Base-by-base conservation (phyloP, 2,888 invertebrate species). In the Heteromyza rotundicornis region DNA sequence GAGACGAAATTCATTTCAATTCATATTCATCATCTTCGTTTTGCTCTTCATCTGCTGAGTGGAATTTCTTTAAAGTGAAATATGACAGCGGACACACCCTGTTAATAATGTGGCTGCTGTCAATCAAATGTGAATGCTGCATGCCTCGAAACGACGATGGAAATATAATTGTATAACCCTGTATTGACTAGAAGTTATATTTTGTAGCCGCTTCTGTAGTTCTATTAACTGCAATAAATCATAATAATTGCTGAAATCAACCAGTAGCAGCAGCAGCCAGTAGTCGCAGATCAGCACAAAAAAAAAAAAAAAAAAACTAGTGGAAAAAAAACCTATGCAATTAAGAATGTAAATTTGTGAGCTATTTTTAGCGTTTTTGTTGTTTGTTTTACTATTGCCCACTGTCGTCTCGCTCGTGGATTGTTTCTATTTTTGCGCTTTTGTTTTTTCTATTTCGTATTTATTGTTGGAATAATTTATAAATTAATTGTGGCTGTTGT, bases 331-430 rank as follows among this genome's bases (percentile, higher is more conserved):
- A n/a, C n/a, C n/a, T 71, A 73, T 73, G 74, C 76, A 76, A 74
- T 76, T 76, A 74, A 74, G 76, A 74, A 76, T 74, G 71, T 74
- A 69, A 74, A 76, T 74, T 71, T 73, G 67, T 19, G 2, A 19
- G 47, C 20, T 67, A 74, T 76, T 76, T 74, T 70, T 74, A 75
- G 74, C 69, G 17, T 17, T 47, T 47, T 10, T 12, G 32, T 12
- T 32, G 32, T n/a, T n/a, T n/a, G 32, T 5, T 32, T 32, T 12
- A n/a, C n/a, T n/a, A n/a, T 17, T 20, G 47, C 47, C 47, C 47
- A 47, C 47, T 47, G 20, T 14, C 7, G 47, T 47, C 47, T 47
- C 47, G 40, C 8, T 40, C n/a, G 47, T 19, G 20, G 2, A 8
- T 20, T 14, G 19, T 47, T 14, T 19, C 20, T 20, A 14, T 47